Conservation (phyloP, 2,797 vertebrate genomes). For the Varecia variegata region DNA sequence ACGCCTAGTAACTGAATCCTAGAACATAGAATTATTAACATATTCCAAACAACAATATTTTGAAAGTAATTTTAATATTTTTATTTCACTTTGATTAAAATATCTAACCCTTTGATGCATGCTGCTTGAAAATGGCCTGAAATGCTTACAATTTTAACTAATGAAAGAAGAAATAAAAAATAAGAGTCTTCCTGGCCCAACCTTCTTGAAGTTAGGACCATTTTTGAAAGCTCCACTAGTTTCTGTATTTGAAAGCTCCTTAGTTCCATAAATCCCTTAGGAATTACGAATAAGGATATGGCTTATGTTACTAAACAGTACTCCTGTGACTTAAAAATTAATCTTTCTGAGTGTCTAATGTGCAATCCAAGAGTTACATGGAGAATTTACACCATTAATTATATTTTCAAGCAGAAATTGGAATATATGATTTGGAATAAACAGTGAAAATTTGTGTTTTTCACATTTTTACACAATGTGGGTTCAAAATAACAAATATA, state of each 20-base stretch:
- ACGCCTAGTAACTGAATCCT: background rate
- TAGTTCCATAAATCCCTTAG: slow-evolving; percentile 23
- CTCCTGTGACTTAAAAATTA: slow-evolving; percentile 46
- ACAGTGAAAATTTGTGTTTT: slow-evolving; percentile 30
- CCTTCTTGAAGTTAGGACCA: background rate
- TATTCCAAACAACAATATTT: slow-evolving; percentile 32
- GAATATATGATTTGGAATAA: slow-evolving; percentile 14
- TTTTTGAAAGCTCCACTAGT: slow-evolving; percentile 39
- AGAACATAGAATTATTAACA: background rate
- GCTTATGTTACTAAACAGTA: background rate
- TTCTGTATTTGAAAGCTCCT: slow-evolving; percentile 34
- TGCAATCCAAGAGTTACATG: slow-evolving; percentile 16
- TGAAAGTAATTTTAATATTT: slow-evolving; percentile 39
- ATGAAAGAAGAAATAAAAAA: background rate
- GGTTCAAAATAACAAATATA: slow-evolving; percentile 36
- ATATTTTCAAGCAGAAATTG: slow-evolving; percentile 51
- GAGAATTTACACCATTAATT: slow-evolving; percentile 20
- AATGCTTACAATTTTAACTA: slow-evolving; percentile 19
- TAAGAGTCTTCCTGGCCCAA: background rate
- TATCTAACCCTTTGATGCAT: background rate
- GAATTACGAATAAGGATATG: slow-evolving; percentile 22
- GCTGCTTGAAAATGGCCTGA: background rate
- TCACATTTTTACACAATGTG: background rate
- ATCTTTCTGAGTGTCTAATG: background rate
- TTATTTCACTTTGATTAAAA: slow-evolving; percentile 52